Conservation (phyloP, 2,888 invertebrate species). For the Xestoiulus laeticollis region DNA sequence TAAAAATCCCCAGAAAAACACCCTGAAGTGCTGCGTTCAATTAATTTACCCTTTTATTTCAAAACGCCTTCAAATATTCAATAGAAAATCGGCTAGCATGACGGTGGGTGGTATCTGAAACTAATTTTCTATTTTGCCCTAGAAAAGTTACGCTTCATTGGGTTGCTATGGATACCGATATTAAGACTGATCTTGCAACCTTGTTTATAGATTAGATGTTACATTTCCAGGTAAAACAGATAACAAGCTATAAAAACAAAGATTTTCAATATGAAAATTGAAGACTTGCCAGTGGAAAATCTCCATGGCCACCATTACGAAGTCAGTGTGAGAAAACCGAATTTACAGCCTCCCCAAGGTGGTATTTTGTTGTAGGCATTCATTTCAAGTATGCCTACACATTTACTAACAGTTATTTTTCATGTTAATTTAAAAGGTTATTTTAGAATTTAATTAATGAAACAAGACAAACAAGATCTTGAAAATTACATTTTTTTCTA, state of each 20-base stretch:
- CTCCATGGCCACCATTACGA: background rate
- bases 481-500: too few species aligned
- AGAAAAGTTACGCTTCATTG: background rate
- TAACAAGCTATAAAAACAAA: background rate
- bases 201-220: background rate
- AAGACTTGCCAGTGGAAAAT: background rate
- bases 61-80: background rate
- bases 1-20: background rate
- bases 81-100: background rate
- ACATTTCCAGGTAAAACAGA: background rate
- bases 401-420: too few species aligned
- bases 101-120: background rate
- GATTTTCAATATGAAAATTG: background rate
- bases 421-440: too few species aligned
- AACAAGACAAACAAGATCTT: too few species aligned
- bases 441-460: too few species aligned
- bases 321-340: background rate
- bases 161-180: background rate
- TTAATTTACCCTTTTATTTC: too few species aligned
- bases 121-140: background rate
- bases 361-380: too few species aligned
- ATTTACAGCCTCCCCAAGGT: too few species aligned
- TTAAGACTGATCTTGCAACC: background rate
- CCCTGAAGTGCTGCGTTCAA: background rate
- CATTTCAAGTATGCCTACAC: too few species aligned